Evolutionary conservation across 1,140 invertebrate species (phyloP).

Genomic region (Panagrolaimus sp.): DNA sequence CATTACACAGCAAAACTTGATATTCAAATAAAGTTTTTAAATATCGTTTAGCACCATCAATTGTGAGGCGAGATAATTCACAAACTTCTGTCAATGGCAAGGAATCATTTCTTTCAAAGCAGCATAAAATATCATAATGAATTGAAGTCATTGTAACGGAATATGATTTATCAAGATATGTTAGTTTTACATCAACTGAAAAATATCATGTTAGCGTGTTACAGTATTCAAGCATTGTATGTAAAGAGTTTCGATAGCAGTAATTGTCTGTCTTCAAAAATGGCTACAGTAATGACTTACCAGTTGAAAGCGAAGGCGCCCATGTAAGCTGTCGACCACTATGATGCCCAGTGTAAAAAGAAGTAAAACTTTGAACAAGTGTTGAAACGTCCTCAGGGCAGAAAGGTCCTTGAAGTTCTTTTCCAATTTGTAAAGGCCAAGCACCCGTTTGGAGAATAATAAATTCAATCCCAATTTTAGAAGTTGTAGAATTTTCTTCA

Average conservation of each 20-base stretch:
- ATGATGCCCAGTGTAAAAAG: background rate
- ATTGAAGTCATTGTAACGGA: background rate
- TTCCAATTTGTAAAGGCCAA: slow-evolving; percentile 10
- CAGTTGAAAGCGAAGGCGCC: slow-evolving; percentile 8
- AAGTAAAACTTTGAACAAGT: background rate
- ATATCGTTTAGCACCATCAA: too few relatives aligned
- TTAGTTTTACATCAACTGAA: background rate
- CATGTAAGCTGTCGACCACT: background rate
- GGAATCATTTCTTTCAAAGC: background rate
- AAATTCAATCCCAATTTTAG: background rate
- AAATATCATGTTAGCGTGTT: too few relatives aligned
- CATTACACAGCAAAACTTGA: too few relatives aligned
- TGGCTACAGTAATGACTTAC: too few relatives aligned
- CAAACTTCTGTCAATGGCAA: too few relatives aligned
- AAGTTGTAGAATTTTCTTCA: background rate
- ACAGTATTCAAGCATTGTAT: too few relatives aligned
- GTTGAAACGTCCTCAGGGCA: background rate
- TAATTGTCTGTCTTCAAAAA: too few relatives aligned
- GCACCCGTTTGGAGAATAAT: background rate
- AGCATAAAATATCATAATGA: background rate
- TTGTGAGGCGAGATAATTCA: too few relatives aligned
- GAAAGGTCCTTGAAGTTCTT: background rate
- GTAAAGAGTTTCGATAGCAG: too few relatives aligned
- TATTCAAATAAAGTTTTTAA: too few relatives aligned
- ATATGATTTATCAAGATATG: background rate